Base-by-base conservation (phyloP, 2,113 vertebrate genomes). In the Chiloscyllium plagiosum region DNA sequence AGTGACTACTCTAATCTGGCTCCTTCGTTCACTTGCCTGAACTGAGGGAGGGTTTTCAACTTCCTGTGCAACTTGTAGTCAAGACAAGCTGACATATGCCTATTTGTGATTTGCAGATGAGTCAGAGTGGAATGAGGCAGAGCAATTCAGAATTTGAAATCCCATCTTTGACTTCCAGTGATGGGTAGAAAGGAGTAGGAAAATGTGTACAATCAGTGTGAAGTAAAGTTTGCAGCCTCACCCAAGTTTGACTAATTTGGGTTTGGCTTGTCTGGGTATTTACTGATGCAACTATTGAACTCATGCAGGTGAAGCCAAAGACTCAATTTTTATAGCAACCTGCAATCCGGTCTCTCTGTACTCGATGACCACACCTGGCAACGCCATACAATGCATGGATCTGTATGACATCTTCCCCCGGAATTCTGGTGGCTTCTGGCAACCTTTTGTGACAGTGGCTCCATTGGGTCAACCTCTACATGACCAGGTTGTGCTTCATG, bases 341-440 rank as follows among this genome's bases (percentile, higher is more conserved):
- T 99, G 99, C 97, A 99, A 99, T 97, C 99, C 99, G 0, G 98
- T 99, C 96, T 98, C 97, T 26, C 97, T 99, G 96, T 99, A 98
- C 97, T 98, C 98, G 92, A 99, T 99, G 98, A 98, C 97, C 13
- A 96, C 97, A 96, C 92, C 96, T 0, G 97, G 98, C 10, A 97
- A 98, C 50, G 97, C 96, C 0, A 97, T 98, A 95, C 97, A 97
- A 90, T 98, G 97, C 47, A 96, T 99, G 97, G 99, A 99, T 96
- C 97, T 99, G 7, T 98, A 98, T 95, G 98, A 99, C 96, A 96
- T 99, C 96, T 99, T 99, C 97, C 99, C 99, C 94, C 97, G 98
- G 97, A 98, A 97, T 8, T 96, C 97, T 96, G 98, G 98, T 69
- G 98, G 98, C 12, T 96, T 98, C 50, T 99, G 99, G 99, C 98